Conservation (phyloP, 35 echinoderm and acorn worm genomes). For the Lytechinus variegatus region DNA sequence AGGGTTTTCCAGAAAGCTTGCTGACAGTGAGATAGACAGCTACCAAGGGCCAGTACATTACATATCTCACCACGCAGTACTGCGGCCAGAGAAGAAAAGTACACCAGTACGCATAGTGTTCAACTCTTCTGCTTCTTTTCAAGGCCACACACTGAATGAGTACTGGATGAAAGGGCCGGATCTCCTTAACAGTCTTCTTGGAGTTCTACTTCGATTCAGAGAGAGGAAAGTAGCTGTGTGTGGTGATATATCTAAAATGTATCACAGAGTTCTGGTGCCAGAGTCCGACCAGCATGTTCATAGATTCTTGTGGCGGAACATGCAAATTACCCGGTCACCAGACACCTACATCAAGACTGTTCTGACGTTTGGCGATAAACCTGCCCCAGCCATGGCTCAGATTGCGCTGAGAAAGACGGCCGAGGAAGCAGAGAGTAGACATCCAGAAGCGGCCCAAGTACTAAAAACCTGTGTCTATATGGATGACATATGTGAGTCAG, state of each 20-base stretch:
- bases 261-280: slow-evolving; percentile 70
- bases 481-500: background rate
- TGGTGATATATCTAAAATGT: slow-evolving; percentile 84
- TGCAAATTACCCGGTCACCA: background rate
- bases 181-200: slow-evolving; percentile 64
- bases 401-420: background rate
- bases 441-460: background rate
- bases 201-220: slow-evolving; percentile 62
- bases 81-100: slow-evolving; percentile 67
- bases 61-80: slow-evolving; percentile 57
- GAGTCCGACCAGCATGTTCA: slow-evolving; percentile 65
- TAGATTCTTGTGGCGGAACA: slow-evolving; percentile 73
- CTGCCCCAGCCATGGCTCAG: slow-evolving; percentile 69
- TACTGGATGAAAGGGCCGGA: slow-evolving; percentile 69
- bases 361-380: slow-evolving; percentile 77
- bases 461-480: background rate
- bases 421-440: background rate
- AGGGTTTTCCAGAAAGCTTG: no score
- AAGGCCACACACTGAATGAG: slow-evolving; percentile 65
- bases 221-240: slow-evolving; percentile 55
- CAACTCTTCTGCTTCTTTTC: slow-evolving; percentile 62
- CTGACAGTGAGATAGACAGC: no score
- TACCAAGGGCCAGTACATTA: no score
- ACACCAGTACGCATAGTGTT: slow-evolving; percentile 72
- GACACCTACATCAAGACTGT: slow-evolving; percentile 67